phyloP scores from a whole-genome alignment of 2,113 vertebrate genomes.

The Eubucco bourcierii region DNA sequence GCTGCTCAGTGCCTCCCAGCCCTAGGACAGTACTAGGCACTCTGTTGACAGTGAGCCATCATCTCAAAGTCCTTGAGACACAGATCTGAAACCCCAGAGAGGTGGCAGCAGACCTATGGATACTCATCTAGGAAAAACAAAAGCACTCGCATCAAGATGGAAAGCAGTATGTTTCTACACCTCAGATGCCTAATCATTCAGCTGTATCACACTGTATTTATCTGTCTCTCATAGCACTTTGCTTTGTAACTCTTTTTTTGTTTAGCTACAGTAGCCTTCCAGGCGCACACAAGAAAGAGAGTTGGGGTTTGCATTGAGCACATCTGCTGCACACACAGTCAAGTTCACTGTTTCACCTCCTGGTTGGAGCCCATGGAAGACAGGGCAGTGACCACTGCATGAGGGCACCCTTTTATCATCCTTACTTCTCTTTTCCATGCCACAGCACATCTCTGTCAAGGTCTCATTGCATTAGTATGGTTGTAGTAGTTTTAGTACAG shows the following conservation, averaged over 20 bases:
- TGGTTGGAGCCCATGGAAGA: background rate
- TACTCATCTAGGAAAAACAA: background rate
- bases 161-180: background rate
- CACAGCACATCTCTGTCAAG: background rate
- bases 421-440: background rate
- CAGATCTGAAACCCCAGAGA: background rate
- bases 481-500: background rate
- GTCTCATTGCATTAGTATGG: background rate
- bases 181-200: conserved; percentile 13
- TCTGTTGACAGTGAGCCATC: rapidly evolving
- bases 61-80: background rate
- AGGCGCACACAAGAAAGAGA: background rate
- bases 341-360: background rate
- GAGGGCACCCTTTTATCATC: background rate
- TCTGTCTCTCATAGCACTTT: conserved; percentile 31
- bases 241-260: background rate
- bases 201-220: background rate
- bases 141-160: background rate
- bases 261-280: conserved; percentile 15
- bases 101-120: background rate
- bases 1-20: background rate
- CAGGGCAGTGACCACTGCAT: rapidly evolving
- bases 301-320: background rate
- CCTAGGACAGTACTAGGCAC: background rate
- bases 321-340: rapidly evolving